Conservation (phyloP, 2,888 invertebrate species). For the Acanthacorydalis orientalis region DNA sequence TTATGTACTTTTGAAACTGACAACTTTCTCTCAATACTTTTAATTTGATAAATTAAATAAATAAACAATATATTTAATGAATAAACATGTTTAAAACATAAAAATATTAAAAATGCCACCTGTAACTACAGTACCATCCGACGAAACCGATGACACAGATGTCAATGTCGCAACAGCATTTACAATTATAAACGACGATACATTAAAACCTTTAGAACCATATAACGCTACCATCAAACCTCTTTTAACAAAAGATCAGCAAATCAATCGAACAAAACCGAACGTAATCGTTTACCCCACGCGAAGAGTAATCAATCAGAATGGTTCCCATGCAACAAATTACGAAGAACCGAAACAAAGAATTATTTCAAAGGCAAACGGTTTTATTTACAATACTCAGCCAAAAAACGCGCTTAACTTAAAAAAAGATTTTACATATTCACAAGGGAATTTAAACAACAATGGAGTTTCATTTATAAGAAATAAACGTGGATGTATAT, state of each 20-base stretch:
- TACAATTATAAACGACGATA: conserved; percentile 24
- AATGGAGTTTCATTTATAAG: neutral
- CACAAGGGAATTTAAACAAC: neutral
- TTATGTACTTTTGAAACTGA: too few relatives aligned
- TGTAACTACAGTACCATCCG: too few relatives aligned
- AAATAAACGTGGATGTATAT: conserved; percentile 8
- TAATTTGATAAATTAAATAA: too few relatives aligned
- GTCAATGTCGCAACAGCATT: conserved; percentile 16
- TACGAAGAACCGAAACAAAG: conserved; percentile 20
- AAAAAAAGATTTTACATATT: neutral
- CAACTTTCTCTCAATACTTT: too few relatives aligned
- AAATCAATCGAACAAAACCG: conserved; percentile 22
- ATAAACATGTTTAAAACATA: too few relatives aligned
- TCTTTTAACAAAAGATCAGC: conserved; percentile 16
- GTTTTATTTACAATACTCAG: conserved; percentile 13
- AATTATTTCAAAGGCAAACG: conserved; percentile 22
- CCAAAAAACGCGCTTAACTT: too few relatives aligned
- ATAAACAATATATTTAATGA: too few relatives aligned
- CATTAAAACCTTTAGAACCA: neutral
- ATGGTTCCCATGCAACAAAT: conserved; percentile 12
- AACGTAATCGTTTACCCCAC: conserved; percentile 38
- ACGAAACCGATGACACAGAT: too few relatives aligned
- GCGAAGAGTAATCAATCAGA: conserved; percentile 19
- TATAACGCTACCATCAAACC: conserved; percentile 17
- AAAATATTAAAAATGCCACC: too few relatives aligned